Base-by-base conservation (phyloP, 1,140 invertebrate genomes). In the Panulirus ornatus region DNA sequence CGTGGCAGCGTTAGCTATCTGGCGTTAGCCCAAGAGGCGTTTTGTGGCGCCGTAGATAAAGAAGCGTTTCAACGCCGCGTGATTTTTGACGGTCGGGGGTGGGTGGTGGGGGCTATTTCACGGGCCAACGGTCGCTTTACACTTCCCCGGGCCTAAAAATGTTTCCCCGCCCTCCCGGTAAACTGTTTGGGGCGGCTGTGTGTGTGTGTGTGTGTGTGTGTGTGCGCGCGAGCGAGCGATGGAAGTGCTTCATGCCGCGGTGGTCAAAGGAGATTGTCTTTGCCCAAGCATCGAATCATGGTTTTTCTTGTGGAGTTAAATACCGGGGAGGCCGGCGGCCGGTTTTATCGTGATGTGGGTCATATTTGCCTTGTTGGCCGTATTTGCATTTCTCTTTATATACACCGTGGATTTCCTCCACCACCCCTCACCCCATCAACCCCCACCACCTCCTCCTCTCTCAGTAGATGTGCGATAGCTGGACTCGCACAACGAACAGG, bases 241-340 rank as follows among this genome's bases (percentile, higher is more conserved):
- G 58, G 3, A 66, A 27, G 5, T 27, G n/a, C 58, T 0, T 27
- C 58, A 66, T 30, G n/a, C 58, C 27, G 30, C 58, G 6, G n/a
- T 66, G 58, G 58, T 66, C 58, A 66, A 66, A 66, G 58, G 6
- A 66, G 58, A 66, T 66, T 66, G 58, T 66, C 58, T 66, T 66
- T 66, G 58, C 58, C 58, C 9, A 66, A 66, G 58, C 58, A 66
- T 30, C 27, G 58, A 66, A n/a, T 66, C 58, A 27, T 66, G n/a
- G n/a, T 22, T 66, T 66, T 66, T 66, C 30, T 66, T 66, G 58
- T 66, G 58, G 11, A 30, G 30, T 66, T 66, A 66, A 66, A 30
- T 66, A 66, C 11, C n/a, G n/a, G 30, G n/a, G n/a, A n/a, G n/a
- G n/a, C n/a, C n/a, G n/a, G n/a, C n/a, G n/a, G n/a, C n/a, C n/a